These are phyloP conservation scores for Lutjanus argentimaculatus DNA, from an alignment of 2,797 vertebrate species.

Conservation along the genomic window DNA sequence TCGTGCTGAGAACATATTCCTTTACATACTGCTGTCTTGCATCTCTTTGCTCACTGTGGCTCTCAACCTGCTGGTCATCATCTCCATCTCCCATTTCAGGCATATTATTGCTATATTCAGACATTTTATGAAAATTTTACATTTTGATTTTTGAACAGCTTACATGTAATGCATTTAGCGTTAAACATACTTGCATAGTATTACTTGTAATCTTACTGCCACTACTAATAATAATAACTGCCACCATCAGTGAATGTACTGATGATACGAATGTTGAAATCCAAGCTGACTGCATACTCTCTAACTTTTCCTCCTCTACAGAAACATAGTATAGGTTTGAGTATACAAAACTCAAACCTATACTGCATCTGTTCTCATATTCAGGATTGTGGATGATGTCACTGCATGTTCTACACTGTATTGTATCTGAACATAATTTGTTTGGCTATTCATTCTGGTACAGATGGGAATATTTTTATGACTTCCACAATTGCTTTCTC, in stretches of 20 bases:
- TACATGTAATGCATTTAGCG: neutral
- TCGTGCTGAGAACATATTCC: neutral
- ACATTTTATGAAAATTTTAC: neutral
- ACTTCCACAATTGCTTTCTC: neutral
- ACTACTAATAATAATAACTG: neutral
- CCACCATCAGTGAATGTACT: neutral
- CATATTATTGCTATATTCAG: neutral
- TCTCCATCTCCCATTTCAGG: conserved; percentile 62
- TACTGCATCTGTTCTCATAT: neutral
- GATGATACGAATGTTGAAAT: neutral
- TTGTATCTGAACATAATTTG: neutral
- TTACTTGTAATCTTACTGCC: neutral
- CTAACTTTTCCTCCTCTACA: neutral
- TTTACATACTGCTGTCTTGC: conserved; percentile 46
- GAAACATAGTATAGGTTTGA: neutral
- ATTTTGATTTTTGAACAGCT: neutral
- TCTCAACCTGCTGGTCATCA: conserved; percentile 57
- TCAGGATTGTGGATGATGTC: neutral
- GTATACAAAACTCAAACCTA: neutral
- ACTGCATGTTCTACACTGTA: neutral
- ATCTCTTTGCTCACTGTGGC: conserved; percentile 35
- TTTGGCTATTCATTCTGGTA: neutral
- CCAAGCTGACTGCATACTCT: neutral
- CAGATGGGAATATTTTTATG: neutral
- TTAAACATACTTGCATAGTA: neutral